Evolutionary conservation across 92 coral and sea anemone species (phyloP), one percentile per base, ranked within the genome.

Genomic region (Epizoanthus fatuus): DNA sequence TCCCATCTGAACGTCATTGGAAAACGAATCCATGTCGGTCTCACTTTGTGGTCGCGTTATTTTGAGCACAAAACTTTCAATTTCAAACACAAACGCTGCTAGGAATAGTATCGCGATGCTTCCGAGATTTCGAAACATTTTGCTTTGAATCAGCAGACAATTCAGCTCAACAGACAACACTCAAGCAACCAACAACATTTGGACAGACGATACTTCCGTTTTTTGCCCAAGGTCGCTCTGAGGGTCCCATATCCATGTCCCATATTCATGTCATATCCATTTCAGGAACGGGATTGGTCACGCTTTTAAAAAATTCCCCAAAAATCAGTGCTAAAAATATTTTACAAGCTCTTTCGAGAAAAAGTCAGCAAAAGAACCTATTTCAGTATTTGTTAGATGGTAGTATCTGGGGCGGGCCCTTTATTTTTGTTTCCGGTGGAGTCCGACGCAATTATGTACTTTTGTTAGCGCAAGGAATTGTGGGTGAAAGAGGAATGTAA

Each of bases 21-120:
- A 45, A 49, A 71, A 71, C 38, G 52, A 17, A 71, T 71, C 76
- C 3, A 56, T 13, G 7, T 71, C 59, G 7, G 22, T n/a, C n/a
- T 47, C 52, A 13, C 76, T 45, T 15, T 11, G 76, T 19, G 76
- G 76, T 56, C 76, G 76, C 32, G 58, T 71, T 19, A 71, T 12
- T 19, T 44, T n/a, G n/a, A 71, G 38, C 10, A 45, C 16, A 19
- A 45, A 10, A 49, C 76, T 71, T 3, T 49, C 57, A 19, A 32
- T 71, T 3, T 71, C 38, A 47, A 71, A 12, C 3, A 49, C 3
- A 51, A 71, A 49, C 49, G 13, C 40, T 20, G 38, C 76, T 8
- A 49, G 53, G 56, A 71, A 71, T 17, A 42, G 42, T 14, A n/a
- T 15, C 3, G 71, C 47, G 20, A 71, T 35, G 19, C 49, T 35